Evolutionary conservation across 2,113 vertebrate genomes (phyloP), one percentile per base, ranked within the genome.

Genomic region (Saccopteryx leptura): DNA sequence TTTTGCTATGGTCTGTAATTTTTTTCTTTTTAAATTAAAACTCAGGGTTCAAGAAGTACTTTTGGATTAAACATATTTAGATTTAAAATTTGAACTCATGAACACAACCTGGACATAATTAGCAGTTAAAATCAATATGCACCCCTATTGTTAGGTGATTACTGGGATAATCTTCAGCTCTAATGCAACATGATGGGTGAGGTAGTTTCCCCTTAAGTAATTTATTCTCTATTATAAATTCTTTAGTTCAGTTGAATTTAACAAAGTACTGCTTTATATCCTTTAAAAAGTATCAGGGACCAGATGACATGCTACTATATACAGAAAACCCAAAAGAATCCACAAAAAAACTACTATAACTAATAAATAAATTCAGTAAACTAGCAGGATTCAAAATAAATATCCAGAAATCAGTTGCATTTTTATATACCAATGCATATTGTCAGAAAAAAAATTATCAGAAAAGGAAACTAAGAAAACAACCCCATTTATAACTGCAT

Each of bases 61-160:
- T 83, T 79, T 33, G 91, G 69, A 81, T 72, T 69, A 82, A 23
- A 74, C 56, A 65, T 79, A 96, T 95, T 91, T 92, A 84, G 71
- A 95, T 94, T 97, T 97, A 74, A 96, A 97, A 96, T 93, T 91
- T 91, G 80, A 95, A 91, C 91, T 93, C 8, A 0, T 31, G 94
- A 91, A 82, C 95, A 79, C 21, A 88, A 85, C 26, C 63, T 74
- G 66, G 61, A 88, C 85, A 85, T 86, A 97, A 96, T 96, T 91
- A 97, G 85, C 63, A 88, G 80, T 74, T 93, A 90, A 92, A 97
- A 96, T 96, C 96, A 96, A 95, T 96, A 82, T 2, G 46, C 48
- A 85, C 72, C 75, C 75, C 71, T 88, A 88, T 72, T 93, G 90
- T 72, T 84, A 94, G 84, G 54, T 87, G 90, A 94, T 91, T 88